Percentiles rank a stretch among this genome's conserved stretches.
phyloP scores from a whole-genome alignment of 2,797 vertebrate genomes.

The Enteromius fasciolatus region DNA sequence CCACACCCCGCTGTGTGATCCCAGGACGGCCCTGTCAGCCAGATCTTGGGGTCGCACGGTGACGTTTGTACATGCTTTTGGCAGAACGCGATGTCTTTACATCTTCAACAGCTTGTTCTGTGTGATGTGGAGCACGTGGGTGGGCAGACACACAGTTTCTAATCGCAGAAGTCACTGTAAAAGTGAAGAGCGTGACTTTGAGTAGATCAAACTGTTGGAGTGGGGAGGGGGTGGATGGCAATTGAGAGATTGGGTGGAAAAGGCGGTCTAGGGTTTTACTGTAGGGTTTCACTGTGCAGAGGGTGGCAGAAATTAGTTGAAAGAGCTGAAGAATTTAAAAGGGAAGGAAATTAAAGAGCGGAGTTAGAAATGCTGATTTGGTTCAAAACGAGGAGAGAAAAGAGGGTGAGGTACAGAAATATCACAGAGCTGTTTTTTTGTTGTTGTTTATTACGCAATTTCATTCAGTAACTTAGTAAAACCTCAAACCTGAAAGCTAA shows the following conservation, averaged over 20 bases:
- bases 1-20: slow-evolving; percentile 57
- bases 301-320: slow-evolving; percentile 1
- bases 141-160: slow-evolving; percentile 32
- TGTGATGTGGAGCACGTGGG: slow-evolving; percentile 40
- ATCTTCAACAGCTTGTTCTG: slow-evolving; percentile 39
- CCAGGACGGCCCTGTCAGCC: slow-evolving; percentile 40
- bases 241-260: slow-evolving; percentile 22
- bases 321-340: slow-evolving; percentile 11
- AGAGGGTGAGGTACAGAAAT: slow-evolving; percentile 24
- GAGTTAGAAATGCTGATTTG: background rate
- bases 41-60: slow-evolving; percentile 43
- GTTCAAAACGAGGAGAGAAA: slow-evolving; percentile 8
- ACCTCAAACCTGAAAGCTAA: too few relatives aligned
- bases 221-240: background rate
- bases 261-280: slow-evolving; percentile 6
- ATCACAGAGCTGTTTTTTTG: background rate
- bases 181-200: slow-evolving; percentile 9
- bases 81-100: slow-evolving; percentile 43
- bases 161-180: slow-evolving; percentile 36
- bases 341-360: slow-evolving; percentile 19
- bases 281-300: slow-evolving; percentile 4
- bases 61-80: slow-evolving; percentile 42
- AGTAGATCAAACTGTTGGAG: slow-evolving; percentile 37
- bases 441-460: background rate
- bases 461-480: background rate